Evolutionary conservation across 2,888 invertebrate species (phyloP).

Genomic region (Lycophotia porphyrea): DNA sequence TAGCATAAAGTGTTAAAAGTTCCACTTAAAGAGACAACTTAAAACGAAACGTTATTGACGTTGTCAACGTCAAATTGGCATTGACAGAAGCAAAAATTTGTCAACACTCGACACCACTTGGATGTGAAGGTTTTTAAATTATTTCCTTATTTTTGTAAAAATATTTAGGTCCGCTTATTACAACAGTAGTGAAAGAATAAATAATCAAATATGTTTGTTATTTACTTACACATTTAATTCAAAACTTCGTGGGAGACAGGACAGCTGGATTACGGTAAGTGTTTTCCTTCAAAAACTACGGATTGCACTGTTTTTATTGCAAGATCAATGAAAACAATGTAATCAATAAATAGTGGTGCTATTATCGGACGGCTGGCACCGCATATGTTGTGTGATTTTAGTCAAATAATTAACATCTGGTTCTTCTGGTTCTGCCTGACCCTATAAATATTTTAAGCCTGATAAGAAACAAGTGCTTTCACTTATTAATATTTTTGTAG

Average conservation of each 20-base stretch:
- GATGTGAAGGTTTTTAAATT: slow-evolving; percentile 21
- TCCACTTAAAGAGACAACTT: background rate
- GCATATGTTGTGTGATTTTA: background rate
- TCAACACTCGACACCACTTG: slow-evolving; percentile 37
- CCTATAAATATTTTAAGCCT: background rate
- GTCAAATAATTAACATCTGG: background rate
- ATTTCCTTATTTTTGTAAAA: slow-evolving; percentile 35
- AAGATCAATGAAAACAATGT: slow-evolving; percentile 35
- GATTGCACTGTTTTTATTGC: slow-evolving; percentile 19
- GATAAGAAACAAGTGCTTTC: background rate
- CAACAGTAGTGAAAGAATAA: slow-evolving; percentile 1
- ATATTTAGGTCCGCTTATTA: slow-evolving; percentile 5
- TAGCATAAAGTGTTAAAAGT: too few species aligned
- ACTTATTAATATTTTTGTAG: background rate
- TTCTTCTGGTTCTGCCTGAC: too few species aligned
- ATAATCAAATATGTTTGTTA: slow-evolving; percentile 26
- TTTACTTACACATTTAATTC: slow-evolving; percentile 25
- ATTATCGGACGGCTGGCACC: background rate
- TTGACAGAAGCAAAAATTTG: slow-evolving; percentile 40
- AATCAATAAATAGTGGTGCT: slow-evolving; percentile 8
- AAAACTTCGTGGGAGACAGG: slow-evolving; percentile 3
- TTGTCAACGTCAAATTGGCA: slow-evolving; percentile 15
- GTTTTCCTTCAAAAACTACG: slow-evolving; percentile 18
- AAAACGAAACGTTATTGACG: slow-evolving; percentile 33
- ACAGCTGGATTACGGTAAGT: slow-evolving; percentile 37